Evolutionary conservation across 2,113 vertebrate species (phyloP).

Genomic region (Strigops habroptila): DNA sequence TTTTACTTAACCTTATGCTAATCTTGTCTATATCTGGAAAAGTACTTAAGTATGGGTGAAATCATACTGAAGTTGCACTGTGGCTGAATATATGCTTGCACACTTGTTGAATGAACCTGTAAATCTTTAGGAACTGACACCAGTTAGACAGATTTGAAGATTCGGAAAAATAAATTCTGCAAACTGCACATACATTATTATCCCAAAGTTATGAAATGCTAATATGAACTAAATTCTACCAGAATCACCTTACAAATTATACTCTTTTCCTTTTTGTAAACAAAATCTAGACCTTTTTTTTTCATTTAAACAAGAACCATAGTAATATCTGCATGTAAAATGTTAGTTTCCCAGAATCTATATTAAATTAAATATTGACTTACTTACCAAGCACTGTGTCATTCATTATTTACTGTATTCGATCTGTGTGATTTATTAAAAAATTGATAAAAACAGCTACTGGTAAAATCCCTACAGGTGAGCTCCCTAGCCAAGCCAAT

Average conservation of each 20-base stretch:
- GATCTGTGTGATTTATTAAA: slow-evolving; percentile 72
- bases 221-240: not conserved
- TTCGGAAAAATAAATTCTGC: not conserved
- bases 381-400: slow-evolving; percentile 54
- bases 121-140: not conserved
- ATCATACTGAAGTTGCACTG: not conserved
- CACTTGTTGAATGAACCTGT: not conserved
- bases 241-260: not conserved
- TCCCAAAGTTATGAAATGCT: not conserved
- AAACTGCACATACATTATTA: not conserved
- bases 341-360: slow-evolving; percentile 49
- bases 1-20: not conserved
- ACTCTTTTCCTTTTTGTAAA: not conserved
- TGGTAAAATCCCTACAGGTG: slow-evolving; percentile 56
- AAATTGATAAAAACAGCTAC: slow-evolving; percentile 57
- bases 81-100: not conserved
- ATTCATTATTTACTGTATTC: slow-evolving; percentile 75
- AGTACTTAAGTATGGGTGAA: not conserved
- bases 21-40: not conserved
- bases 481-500: slow-evolving; percentile 65
- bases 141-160: not conserved
- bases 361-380: slow-evolving; percentile 78
- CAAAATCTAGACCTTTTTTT: not conserved
- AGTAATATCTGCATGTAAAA: slow-evolving; percentile 50
- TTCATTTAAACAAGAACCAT: not conserved